Conservation (phyloP, 2,888 invertebrate species). For the Lasiommata megera region DNA sequence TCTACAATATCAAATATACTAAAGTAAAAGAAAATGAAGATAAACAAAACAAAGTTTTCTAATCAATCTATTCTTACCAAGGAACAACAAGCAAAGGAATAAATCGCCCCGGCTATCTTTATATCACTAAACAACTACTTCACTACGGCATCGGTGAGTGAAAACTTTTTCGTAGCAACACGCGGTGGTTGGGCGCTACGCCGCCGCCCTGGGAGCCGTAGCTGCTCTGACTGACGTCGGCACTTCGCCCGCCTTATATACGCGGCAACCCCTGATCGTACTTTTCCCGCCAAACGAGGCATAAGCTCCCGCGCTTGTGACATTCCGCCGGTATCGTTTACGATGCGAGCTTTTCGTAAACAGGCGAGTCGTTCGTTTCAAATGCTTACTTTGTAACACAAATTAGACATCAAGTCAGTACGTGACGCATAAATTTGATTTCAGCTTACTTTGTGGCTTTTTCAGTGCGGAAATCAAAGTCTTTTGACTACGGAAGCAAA, state of each 20-base stretch:
- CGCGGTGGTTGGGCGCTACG: constrained; percentile 43
- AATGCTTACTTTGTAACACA: constrained; percentile 25
- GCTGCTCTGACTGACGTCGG: constrained; percentile 56
- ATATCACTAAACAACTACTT: constrained; percentile 25
- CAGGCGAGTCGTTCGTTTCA: constrained; percentile 10
- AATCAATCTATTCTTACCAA: constrained; percentile 29
- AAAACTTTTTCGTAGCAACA: constrained; percentile 51
- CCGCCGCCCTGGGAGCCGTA: constrained; percentile 51
- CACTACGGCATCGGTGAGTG: constrained; percentile 36
- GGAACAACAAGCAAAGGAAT: constrained; percentile 25
- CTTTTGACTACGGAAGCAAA: constrained; percentile 2
- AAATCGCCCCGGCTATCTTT: constrained; percentile 21
- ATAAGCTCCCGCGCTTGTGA: constrained; percentile 8
- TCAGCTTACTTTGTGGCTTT: constrained; percentile 11
- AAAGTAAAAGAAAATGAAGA: constrained; percentile 2
- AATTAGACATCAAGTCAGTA: constrained; percentile 18
- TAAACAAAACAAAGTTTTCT: constrained; percentile 9
- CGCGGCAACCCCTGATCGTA: constrained; percentile 33
- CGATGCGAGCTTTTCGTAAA: constrained; percentile 13
- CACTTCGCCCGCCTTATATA: constrained; percentile 61
- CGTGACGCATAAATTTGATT: constrained; percentile 15
- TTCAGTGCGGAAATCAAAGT: background rate
- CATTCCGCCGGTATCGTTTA: constrained; percentile 12
- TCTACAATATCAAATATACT: too few relatives aligned
- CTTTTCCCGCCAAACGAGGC: constrained; percentile 38